Evolutionary conservation across 1,140 invertebrate genomes (phyloP).

Genomic region (Augochlora pura): DNA sequence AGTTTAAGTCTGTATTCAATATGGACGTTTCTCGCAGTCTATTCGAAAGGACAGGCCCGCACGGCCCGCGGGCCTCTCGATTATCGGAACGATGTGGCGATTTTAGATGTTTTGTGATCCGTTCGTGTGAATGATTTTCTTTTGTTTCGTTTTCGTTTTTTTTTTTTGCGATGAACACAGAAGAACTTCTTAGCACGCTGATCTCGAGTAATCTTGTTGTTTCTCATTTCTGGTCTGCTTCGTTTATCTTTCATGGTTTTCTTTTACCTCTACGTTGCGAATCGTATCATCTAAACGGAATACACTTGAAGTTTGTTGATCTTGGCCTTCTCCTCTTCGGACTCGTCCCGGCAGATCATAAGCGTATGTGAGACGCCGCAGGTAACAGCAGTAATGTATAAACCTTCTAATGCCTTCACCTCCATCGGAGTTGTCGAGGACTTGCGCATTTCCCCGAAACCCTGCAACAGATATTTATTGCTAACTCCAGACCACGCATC

Average conservation of each 20-base stretch:
- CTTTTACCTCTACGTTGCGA: slow-evolving; percentile 11
- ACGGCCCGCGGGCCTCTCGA: not conserved
- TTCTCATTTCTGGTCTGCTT: not conserved
- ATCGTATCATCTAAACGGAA: slow-evolving; percentile 72
- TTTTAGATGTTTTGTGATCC: not conserved
- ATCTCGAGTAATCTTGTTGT: slow-evolving; percentile 13
- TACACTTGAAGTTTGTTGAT: slow-evolving; percentile 84
- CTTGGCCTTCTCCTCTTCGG: slow-evolving; percentile 84
- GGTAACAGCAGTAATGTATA: slow-evolving; percentile 89
- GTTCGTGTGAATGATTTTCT: not conserved
- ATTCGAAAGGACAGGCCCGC: slow-evolving; percentile 18
- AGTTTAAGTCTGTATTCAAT: slow-evolving; percentile 57
- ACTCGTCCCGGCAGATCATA: slow-evolving; percentile 85
- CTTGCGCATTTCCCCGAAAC: slow-evolving; percentile 93
- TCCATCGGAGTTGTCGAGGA: slow-evolving; percentile 94
- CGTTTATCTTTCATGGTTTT: too few relatives aligned
- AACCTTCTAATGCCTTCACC: slow-evolving; percentile 89
- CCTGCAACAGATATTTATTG: slow-evolving; percentile 79
- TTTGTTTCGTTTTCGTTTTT: too few relatives aligned
- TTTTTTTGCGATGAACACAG: slow-evolving; percentile 12
- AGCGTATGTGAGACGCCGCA: slow-evolving; percentile 93
- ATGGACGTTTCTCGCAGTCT: slow-evolving; percentile 62
- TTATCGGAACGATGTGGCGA: slow-evolving; percentile 15
- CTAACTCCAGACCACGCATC: not conserved
- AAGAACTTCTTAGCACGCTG: slow-evolving; percentile 15